Evolutionary conservation across 92 coral and sea anemone genomes (phyloP), one percentile per base, ranked within the genome.

Genomic region (Porites rus): DNA sequence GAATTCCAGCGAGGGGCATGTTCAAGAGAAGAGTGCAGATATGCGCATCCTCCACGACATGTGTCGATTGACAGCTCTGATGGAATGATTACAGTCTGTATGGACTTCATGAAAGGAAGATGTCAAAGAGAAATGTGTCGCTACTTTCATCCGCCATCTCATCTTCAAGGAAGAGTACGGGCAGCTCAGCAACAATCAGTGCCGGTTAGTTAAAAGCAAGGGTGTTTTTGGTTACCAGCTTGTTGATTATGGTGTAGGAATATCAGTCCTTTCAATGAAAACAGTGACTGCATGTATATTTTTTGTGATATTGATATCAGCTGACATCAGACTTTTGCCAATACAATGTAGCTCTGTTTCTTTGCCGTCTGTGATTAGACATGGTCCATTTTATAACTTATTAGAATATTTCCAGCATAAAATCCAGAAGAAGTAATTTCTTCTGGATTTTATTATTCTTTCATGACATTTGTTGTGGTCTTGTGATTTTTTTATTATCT

Each of bases 61-160:
- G 91, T 93, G 16, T 84, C 91, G 61, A 93, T 94, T 16, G 99
- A 97, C 76, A 89, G 93, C 19, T 88, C 93, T 43, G 97, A 97
- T 74, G 96, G 96, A 20, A 95, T 96, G 96, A 88, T 97, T 3
- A 97, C 99, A 0, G 99, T 97, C 3, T 97, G 99, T 84, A 97
- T 97, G 99, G 99, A 97, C 90, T 97, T 95, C 72, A 96, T 97
- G 73, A 97, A 97, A 76, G 98, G 96, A 56, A 93, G 96, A 73
- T 97, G 99, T 86, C 94, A 93, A 61, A 88, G 99, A 43, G 99
- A 97, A 65, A 81, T 92, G 54, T 97, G 99, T 86, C 98, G 98
- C 14, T 97, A 97, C 86, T 97, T 97, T 77, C 99, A 97, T 43
- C 99, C 99, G 3, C 99, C 99, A 20, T 70, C 92, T 8, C 99